phyloP scores from a whole-genome alignment of 1,140 invertebrate genomes.

The Sminthurides bifidus region DNA sequence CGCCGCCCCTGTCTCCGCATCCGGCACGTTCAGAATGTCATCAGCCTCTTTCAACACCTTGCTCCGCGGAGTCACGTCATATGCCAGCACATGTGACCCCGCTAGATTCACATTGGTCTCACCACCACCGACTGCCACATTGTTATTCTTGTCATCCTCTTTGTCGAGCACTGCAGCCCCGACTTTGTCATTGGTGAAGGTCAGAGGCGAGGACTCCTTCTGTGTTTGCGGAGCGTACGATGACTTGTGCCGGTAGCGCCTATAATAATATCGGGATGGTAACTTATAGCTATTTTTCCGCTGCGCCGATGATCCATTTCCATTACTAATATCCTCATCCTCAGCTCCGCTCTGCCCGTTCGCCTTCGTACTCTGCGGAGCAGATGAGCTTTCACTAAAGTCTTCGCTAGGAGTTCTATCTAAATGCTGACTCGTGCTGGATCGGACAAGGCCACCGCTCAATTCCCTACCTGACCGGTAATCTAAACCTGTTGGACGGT shows the following conservation, averaged over 20 bases:
- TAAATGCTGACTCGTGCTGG: conserved; percentile 17
- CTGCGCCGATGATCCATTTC: background rate
- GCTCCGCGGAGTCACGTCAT: conserved; percentile 21
- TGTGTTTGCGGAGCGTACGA: conserved; percentile 26
- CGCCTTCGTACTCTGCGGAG: conserved; percentile 15
- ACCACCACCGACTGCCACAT: background rate
- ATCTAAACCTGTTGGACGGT: too few species aligned
- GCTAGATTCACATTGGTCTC: background rate
- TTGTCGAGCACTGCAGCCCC: background rate
- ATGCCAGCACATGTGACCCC: conserved; percentile 27
- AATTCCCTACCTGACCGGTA: conserved; percentile 2
- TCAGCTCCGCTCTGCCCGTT: conserved; percentile 1
- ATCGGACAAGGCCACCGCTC: conserved; percentile 8
- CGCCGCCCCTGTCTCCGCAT: background rate
- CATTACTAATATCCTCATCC: conserved; percentile 5
- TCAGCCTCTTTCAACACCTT: conserved; percentile 21
- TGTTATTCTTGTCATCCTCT: conserved; percentile 4
- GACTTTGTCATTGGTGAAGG: conserved; percentile 19
- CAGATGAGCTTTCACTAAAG: too few species aligned
- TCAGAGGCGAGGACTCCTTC: conserved; percentile 22
- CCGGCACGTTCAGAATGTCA: conserved; percentile 12
- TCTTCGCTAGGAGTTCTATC: conserved; percentile 11
- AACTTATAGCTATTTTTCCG: conserved; percentile 24
- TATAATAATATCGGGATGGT: conserved; percentile 27
- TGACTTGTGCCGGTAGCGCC: conserved; percentile 26